Percentiles rank a stretch among this genome's conserved stretches.
phyloP scores from a whole-genome alignment of 1,140 invertebrate genomes.

The Drosophila nigrodunni region DNA sequence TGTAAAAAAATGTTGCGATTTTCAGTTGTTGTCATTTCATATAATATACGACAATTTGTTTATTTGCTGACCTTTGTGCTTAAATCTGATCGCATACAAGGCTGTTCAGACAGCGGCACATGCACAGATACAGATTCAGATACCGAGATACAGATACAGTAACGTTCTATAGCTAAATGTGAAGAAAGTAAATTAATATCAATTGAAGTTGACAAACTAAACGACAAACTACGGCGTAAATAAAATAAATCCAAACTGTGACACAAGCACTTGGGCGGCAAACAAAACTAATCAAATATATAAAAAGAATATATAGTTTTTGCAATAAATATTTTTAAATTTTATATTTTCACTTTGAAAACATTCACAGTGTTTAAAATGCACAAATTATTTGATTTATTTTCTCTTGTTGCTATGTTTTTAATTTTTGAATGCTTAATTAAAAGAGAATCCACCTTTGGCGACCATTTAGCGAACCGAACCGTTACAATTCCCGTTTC shows the following conservation, averaged over 20 bases:
- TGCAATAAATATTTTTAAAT: not conserved
- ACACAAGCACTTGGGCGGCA: slow-evolving; percentile 62
- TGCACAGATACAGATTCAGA: slow-evolving; percentile 40
- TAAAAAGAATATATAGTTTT: slow-evolving; percentile 15
- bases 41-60: slow-evolving; percentile 77
- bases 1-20: slow-evolving; percentile 16
- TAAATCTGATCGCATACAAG: slow-evolving; percentile 84
- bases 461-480: slow-evolving; percentile 66
- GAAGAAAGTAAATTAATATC: slow-evolving; percentile 83
- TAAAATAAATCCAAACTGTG: slow-evolving; percentile 66
- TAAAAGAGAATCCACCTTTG: slow-evolving; percentile 47
- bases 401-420: slow-evolving; percentile 19
- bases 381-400: not conserved
- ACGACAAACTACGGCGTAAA: slow-evolving; percentile 74
- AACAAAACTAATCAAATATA: slow-evolving; percentile 46
- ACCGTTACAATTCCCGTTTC: slow-evolving; percentile 72
- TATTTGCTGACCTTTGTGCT: slow-evolving; percentile 83
- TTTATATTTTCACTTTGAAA: not conserved
- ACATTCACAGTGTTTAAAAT: not conserved
- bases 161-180: slow-evolving; percentile 36
- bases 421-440: slow-evolving; percentile 19
- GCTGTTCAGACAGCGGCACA: slow-evolving; percentile 65
- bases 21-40: slow-evolving; percentile 22
- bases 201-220: slow-evolving; percentile 81
- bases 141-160: slow-evolving; percentile 35